Percentiles rank a stretch among this genome's conserved stretches.
phyloP scores from a whole-genome alignment of 2,888 invertebrate genomes.

The Dryocosmus kuriphilus region DNA sequence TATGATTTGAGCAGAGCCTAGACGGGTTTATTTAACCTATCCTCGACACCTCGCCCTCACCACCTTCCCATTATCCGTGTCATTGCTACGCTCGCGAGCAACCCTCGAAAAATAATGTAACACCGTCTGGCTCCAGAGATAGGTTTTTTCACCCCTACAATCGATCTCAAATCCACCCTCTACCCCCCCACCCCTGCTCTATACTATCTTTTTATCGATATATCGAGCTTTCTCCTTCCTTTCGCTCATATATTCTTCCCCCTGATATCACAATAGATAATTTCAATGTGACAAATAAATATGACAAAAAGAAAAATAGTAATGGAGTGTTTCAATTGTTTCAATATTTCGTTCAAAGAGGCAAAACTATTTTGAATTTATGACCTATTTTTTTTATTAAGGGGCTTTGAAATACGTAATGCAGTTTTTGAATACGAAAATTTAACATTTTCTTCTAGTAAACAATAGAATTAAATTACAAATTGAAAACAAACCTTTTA shows the following conservation, averaged over 20 bases:
- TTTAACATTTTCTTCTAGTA: too few relatives aligned
- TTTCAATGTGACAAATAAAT: slow-evolving; percentile 6
- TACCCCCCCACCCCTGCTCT: neutral
- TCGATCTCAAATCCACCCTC: neutral
- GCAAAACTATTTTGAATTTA: too few relatives aligned
- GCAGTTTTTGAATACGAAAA: too few relatives aligned
- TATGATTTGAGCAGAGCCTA: slow-evolving; percentile 11
- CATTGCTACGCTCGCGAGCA: slow-evolving; percentile 14
- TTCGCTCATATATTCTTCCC: neutral
- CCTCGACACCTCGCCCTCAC: slow-evolving; percentile 11
- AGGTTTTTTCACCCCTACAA: slow-evolving; percentile 25
- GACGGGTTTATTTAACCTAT: slow-evolving; percentile 31
- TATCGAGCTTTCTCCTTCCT: neutral
- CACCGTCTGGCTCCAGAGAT: slow-evolving; percentile 54
- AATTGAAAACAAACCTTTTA: too few relatives aligned
- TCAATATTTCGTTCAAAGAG: neutral
- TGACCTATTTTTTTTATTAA: too few relatives aligned
- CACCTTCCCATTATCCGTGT: slow-evolving; percentile 27
- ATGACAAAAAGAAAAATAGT: neutral
- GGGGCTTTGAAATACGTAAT: too few relatives aligned
- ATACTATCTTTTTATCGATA: neutral
- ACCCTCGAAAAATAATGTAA: slow-evolving; percentile 55
- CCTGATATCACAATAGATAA: neutral
- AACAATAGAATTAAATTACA: too few relatives aligned
- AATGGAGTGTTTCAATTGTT: neutral